phyloP scores from a whole-genome alignment of 2,888 invertebrate genomes.

The Thumatha senex region DNA sequence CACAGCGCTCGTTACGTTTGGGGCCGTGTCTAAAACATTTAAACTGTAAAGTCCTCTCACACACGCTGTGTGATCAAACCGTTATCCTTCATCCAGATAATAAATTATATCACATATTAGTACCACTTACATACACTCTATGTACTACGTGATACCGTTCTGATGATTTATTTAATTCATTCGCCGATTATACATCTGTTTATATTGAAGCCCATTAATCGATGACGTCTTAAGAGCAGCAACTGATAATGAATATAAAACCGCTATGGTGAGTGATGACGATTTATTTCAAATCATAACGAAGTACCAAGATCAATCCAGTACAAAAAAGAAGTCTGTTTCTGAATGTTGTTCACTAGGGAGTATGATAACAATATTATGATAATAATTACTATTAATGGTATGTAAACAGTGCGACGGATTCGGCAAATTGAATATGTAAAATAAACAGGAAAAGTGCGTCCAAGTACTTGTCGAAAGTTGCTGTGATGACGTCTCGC shows the following conservation, averaged over 20 bases:
- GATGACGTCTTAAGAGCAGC: conserved; percentile 15
- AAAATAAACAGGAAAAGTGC: conserved; percentile 20
- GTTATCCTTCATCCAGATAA: no score
- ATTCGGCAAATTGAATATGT: conserved; percentile 22
- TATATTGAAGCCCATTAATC: conserved; percentile 7
- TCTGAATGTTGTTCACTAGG: conserved; percentile 11
- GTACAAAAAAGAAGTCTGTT: conserved; percentile 1
- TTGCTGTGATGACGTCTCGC: conserved; percentile 14
- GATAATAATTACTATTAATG: conserved; percentile 14
- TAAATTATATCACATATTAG: no score
- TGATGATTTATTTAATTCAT: no score
- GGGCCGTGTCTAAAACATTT: no score
- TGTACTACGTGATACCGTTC: no score
- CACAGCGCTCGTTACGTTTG: no score
- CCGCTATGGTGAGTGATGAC: not conserved
- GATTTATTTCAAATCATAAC: not conserved
- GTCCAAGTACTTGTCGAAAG: conserved; percentile 15
- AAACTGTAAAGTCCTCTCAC: no score
- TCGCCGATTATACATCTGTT: conserved; percentile 2
- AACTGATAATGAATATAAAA: conserved; percentile 14
- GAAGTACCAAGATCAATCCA: conserved; percentile 6
- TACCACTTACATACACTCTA: no score
- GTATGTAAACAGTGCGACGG: conserved; percentile 19
- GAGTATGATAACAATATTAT: conserved; percentile 15
- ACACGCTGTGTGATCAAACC: no score